Evolutionary conservation across 2,888 invertebrate genomes (phyloP).

Genomic region (Augochlorella aurata): DNA sequence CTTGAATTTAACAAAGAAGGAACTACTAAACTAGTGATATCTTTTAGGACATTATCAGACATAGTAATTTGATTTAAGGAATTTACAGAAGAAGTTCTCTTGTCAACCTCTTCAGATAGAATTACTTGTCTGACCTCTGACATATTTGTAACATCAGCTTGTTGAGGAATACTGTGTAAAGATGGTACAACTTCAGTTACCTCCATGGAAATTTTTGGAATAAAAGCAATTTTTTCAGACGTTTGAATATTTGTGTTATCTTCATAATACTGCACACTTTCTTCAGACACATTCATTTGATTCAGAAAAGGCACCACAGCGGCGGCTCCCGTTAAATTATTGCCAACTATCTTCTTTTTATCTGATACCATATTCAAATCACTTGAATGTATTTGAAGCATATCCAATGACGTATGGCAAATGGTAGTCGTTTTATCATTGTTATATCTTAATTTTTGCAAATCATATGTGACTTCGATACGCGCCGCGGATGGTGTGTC

Average conservation of each 20-base stretch:
- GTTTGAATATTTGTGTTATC: conserved; percentile 5
- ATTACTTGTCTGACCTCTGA: background rate
- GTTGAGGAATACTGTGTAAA: background rate
- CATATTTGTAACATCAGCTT: background rate
- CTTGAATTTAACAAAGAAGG: background rate
- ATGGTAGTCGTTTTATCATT: background rate
- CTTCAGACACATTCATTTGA: background rate
- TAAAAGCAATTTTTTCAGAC: too few relatives aligned
- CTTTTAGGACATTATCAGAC: conserved; percentile 6
- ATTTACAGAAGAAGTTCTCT: background rate
- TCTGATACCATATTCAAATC: background rate
- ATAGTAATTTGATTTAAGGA: background rate
- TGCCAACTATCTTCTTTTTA: background rate
- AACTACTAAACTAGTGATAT: conserved; percentile 8
- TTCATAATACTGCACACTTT: background rate
- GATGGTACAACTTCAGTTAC: background rate
- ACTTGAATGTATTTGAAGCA: background rate
- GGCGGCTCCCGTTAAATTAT: background rate
- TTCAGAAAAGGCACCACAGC: background rate
- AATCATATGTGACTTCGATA: background rate
- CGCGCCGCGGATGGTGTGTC: too few relatives aligned
- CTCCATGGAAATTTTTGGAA: conserved; percentile 38
- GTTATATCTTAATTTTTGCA: background rate
- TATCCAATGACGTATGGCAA: conserved; percentile 52
- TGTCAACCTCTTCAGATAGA: background rate